Base-by-base conservation (phyloP, 2,888 invertebrate species). In the Vannuccia rotundouncinata region DNA sequence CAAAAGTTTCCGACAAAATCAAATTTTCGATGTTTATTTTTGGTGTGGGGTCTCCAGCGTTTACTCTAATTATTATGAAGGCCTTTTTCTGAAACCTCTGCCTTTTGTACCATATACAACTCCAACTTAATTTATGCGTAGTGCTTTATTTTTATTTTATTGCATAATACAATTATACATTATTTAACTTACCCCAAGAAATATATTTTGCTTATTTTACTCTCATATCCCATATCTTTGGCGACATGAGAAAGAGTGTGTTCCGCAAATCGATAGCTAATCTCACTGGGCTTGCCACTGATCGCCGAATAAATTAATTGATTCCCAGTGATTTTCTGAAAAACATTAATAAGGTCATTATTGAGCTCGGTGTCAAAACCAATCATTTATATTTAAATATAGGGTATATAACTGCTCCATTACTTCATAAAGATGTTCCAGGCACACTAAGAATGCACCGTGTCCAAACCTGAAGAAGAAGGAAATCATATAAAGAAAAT, bases 271-370 rank as follows among this genome's bases (percentile, higher is more conserved):
- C 88, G 83, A 83, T 85, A 87, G 0, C 87, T 87, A 22, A 87
- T 86, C 82, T 88, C 87, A 82, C 86, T 86, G 2, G 88, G 88
- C 80, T 88, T 88, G 17, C 88, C 88, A 29, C 87, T 85, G 78
- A 88, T 83, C 0, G 85, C 84, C 25, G 84, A 84, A 84, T 88
- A 88, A 74, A 84, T 82, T 74, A 88, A 82, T 27, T 86, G 85
- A 27, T 82, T 82, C 5, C 87, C 87, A 13, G 87, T 87, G 29
- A 87, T 84, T 85, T 87, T 88, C 87, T 87, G 84, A 25, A 84
- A 81, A 59, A 25, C 25, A 31, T 10, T 45, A n/a, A n/a, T n/a
- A n/a, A n/a, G n/a, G n/a, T n/a, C n/a, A n/a, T n/a, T n/a, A n/a
- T n/a, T 13, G 59, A n/a, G 13, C 13, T 59, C 13, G 10, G 59